Percentiles rank a stretch among this genome's conserved stretches.
These are phyloP conservation scores for Latrodectus hesperus DNA, from an alignment of 2,888 invertebrate species.

Conservation along the genomic window DNA sequence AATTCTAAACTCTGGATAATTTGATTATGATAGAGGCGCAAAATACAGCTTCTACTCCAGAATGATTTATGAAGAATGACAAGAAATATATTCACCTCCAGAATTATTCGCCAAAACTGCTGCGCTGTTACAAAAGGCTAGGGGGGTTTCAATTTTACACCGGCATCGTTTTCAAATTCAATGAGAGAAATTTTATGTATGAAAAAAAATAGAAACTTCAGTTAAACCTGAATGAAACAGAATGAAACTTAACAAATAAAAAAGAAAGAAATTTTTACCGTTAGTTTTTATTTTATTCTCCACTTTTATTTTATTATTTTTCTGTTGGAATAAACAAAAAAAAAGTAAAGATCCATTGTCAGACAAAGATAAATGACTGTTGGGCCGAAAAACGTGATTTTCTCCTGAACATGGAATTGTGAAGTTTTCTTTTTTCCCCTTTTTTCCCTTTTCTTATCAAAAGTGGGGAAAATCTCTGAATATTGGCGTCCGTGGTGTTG, in stretches of 20 bases:
- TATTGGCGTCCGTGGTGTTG: conserved; percentile 28
- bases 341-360: conserved; percentile 25
- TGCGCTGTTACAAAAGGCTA: too few relatives aligned
- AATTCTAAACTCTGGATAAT: not conserved
- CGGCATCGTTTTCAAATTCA: conserved; percentile 47
- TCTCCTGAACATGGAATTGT: conserved; percentile 36
- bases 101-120: too few relatives aligned
- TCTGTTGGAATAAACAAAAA: conserved; percentile 5
- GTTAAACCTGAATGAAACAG: conserved; percentile 27
- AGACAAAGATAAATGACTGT: conserved; percentile 56
- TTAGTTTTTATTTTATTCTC: not conserved
- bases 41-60: not conserved
- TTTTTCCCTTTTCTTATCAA: conserved; percentile 36
- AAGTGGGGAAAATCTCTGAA: conserved; percentile 44
- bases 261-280: not conserved
- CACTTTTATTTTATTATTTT: not conserved
- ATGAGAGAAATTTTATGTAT: conserved; percentile 29
- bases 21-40: not conserved
- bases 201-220: conserved; percentile 19
- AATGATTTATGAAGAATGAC: conserved; percentile 1
- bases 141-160: not conserved
- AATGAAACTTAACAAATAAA: conserved; percentile 21
- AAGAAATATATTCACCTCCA: not conserved
- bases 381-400: conserved; percentile 47
- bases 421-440: conserved; percentile 7